phyloP scores from a whole-genome alignment of 2,113 vertebrate species.

The Brachirus orientalis region DNA sequence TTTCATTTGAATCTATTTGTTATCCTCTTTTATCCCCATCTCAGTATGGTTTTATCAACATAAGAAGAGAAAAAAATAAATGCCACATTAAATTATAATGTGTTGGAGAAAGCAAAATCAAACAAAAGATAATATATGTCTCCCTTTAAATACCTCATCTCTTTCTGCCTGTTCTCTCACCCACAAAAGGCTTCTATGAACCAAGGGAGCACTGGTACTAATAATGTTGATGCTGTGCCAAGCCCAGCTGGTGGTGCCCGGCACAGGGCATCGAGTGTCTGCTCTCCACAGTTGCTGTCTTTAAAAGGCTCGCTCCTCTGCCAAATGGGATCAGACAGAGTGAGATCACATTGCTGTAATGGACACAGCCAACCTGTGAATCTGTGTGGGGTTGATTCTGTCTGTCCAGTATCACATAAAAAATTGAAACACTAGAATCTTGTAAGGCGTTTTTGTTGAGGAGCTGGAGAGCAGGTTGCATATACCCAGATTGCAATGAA shows the following conservation, averaged over 20 bases:
- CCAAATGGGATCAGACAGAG: constrained; percentile 68
- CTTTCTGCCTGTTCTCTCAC: constrained; percentile 44
- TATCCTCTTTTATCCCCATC: not conserved
- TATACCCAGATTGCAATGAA: too few relatives aligned
- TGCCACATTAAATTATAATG: constrained; percentile 15
- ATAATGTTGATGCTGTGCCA: constrained; percentile 78
- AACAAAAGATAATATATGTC: constrained; percentile 23
- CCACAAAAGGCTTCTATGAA: constrained; percentile 70
- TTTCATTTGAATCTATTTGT: constrained; percentile 1
- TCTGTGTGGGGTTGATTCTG: constrained; percentile 21
- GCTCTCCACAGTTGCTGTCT: constrained; percentile 75
- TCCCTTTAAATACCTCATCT: constrained; percentile 26
- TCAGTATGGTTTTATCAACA: not conserved
- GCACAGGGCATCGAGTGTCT: constrained; percentile 79
- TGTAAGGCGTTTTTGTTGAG: not conserved
- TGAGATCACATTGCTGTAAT: constrained; percentile 63
- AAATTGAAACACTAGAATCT: constrained; percentile 20
- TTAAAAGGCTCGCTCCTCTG: constrained; percentile 73
- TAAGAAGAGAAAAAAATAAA: constrained; percentile 4
- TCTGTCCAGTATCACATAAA: constrained; percentile 15
- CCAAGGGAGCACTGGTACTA: constrained; percentile 66
- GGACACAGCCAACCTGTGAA: constrained; percentile 58
- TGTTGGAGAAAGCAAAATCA: constrained; percentile 19
- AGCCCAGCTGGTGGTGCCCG: constrained; percentile 78
- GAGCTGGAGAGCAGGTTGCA: not conserved